phyloP scores from a whole-genome alignment of 1,140 invertebrate species.

The Papilio glaucus region DNA sequence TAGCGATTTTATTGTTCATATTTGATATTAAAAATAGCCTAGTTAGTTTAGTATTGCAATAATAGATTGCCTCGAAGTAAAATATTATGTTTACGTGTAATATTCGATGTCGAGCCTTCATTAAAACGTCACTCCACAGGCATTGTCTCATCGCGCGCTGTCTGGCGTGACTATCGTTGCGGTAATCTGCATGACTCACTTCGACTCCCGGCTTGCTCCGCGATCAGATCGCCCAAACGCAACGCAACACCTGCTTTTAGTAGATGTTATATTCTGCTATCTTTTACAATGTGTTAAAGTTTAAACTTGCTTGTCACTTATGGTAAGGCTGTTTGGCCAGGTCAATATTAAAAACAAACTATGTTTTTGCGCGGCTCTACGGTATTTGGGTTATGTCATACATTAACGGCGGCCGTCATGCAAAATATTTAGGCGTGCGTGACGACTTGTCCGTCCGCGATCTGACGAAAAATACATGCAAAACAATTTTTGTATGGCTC shows the following conservation, averaged over 20 bases:
- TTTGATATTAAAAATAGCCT: too few species aligned
- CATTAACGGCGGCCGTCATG: constrained; percentile 11
- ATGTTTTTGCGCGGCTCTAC: background rate
- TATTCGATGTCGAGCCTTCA: background rate
- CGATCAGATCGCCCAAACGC: background rate
- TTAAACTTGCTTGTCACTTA: background rate
- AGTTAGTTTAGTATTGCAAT: too few species aligned
- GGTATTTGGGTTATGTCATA: constrained; percentile 6
- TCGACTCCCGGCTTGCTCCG: background rate
- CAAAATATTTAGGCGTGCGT: constrained; percentile 19
- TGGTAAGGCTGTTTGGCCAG: background rate
- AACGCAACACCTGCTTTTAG: background rate
- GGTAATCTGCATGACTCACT: constrained; percentile 9
- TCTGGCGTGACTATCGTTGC: constrained; percentile 19
- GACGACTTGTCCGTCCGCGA: constrained; percentile 11
- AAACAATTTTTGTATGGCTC: background rate
- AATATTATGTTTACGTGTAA: background rate
- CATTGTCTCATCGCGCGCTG: constrained; percentile 4
- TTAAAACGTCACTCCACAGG: background rate
- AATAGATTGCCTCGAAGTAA: background rate
- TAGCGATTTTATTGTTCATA: too few species aligned
- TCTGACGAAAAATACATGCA: background rate
- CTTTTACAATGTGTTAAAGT: background rate
- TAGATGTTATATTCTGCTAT: background rate
- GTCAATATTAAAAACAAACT: constrained; percentile 3